A percentile compares a stretch with the other conserved stretches of the same genome.
These are phyloP conservation scores for Labrus mixtus DNA, from an alignment of 2,113 vertebrate genomes.

Conservation along the genomic window DNA sequence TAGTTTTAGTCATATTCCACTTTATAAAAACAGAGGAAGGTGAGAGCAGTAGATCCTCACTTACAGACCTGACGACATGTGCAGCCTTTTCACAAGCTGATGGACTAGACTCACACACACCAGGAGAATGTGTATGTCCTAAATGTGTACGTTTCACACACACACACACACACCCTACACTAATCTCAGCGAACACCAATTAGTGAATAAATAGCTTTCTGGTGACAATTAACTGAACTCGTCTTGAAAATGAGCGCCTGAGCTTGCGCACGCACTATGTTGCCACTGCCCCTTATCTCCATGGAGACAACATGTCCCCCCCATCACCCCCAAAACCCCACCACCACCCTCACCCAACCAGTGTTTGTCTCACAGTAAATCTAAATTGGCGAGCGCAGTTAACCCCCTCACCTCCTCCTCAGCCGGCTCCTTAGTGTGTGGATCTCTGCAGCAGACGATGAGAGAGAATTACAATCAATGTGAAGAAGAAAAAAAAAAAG, in stretches of 20 bases:
- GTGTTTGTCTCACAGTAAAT: conserved; percentile 75
- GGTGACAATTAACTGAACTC: conserved; percentile 64
- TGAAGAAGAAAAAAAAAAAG: conserved; percentile 42
- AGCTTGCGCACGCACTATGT: conserved; percentile 36
- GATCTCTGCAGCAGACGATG: conserved; percentile 40
- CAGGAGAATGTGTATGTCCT: conserved; percentile 1
- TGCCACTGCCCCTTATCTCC: conserved; percentile 63
- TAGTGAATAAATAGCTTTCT: conserved; percentile 63
- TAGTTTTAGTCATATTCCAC: no score
- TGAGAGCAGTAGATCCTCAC: not conserved
- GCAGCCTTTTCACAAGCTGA: not conserved
- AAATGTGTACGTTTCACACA: conserved; percentile 2
- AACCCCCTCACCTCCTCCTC: conserved; percentile 66
- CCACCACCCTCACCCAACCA: conserved; percentile 24
- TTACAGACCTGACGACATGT: not conserved
- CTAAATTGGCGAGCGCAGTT: conserved; percentile 76
- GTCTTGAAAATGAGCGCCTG: conserved; percentile 41
- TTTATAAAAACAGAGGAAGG: no score
- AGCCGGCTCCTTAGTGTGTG: conserved; percentile 30
- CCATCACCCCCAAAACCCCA: not conserved
- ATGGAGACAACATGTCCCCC: conserved; percentile 66
- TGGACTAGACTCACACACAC: not conserved
- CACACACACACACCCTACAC: conserved; percentile 1
- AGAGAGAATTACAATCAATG: conserved; percentile 62
- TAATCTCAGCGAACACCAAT: conserved; percentile 15